Conservation (phyloP, 2,888 invertebrate species). For the Drosophila recens region DNA sequence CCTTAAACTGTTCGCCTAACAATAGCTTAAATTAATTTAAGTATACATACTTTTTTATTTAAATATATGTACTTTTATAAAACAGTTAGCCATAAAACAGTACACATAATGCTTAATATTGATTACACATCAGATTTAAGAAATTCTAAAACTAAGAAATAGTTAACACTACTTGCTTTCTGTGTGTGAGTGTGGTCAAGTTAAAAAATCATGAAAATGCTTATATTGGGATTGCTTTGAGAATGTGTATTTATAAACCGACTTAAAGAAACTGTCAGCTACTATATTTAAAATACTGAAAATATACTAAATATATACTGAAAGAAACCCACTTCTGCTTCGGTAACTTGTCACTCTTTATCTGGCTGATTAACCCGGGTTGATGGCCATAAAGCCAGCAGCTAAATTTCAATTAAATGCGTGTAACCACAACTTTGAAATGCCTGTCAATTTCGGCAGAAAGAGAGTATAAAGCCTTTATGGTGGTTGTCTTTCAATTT, state of each 20-base stretch:
- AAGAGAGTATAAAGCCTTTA: neutral
- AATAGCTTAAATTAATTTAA: conserved; percentile 22
- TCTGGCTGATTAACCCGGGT: conserved; percentile 22
- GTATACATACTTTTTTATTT: neutral
- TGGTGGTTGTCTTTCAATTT: conserved; percentile 19
- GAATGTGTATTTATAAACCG: neutral
- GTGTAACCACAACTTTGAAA: conserved; percentile 25
- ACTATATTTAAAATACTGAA: neutral
- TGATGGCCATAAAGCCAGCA: conserved; percentile 25
- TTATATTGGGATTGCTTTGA: neutral
- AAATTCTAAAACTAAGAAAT: conserved; percentile 21
- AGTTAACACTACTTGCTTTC: neutral
- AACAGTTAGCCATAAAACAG: conserved; percentile 20
- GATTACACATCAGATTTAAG: conserved; percentile 34
- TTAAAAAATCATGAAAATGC: neutral
- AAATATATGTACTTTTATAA: conserved; percentile 5
- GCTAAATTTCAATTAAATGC: conserved; percentile 53
- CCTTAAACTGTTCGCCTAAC: conserved; percentile 24
- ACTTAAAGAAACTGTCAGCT: conserved; percentile 3
- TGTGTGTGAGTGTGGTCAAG: conserved; percentile 8
- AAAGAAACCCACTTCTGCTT: neutral
- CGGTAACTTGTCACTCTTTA: conserved; percentile 29
- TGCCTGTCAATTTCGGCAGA: conserved; percentile 28
- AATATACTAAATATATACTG: conserved; percentile 1
- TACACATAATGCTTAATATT: conserved; percentile 28